These are phyloP conservation scores for Tokudaia muenninki DNA, from an alignment of 2,797 vertebrate genomes.

Conservation along the genomic window DNA sequence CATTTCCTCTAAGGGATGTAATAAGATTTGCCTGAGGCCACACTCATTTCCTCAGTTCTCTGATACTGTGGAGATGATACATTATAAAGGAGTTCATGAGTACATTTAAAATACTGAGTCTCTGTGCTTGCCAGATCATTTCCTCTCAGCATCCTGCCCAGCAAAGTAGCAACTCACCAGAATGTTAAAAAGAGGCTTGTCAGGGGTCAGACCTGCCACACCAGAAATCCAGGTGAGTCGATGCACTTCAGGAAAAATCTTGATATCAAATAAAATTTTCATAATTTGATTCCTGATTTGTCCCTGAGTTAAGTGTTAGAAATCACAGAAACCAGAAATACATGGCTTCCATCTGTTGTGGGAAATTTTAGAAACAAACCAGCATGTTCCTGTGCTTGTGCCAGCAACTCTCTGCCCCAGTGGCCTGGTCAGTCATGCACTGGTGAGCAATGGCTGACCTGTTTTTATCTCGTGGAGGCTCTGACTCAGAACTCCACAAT, in stretches of 20 bases:
- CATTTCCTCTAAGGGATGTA: background rate
- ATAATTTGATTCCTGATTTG: background rate
- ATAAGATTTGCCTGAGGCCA: background rate
- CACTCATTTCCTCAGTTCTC: background rate
- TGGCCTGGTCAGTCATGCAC: too few species aligned
- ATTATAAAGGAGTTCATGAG: slow-evolving; percentile 33
- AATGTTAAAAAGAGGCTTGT: slow-evolving; percentile 87
- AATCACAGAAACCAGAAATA: background rate
- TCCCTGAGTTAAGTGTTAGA: background rate
- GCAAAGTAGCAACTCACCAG: slow-evolving; percentile 20
- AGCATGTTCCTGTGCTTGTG: too few species aligned
- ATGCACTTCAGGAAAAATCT: background rate
- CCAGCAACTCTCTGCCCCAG: too few species aligned
- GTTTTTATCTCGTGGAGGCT: too few species aligned
- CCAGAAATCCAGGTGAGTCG: slow-evolving; percentile 90
- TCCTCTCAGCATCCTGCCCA: slow-evolving; percentile 15
- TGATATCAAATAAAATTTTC: slow-evolving; percentile 6
- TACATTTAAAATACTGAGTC: slow-evolving; percentile 52
- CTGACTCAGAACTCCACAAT: too few species aligned
- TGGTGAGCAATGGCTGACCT: too few species aligned
- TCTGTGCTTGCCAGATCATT: background rate
- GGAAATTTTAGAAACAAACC: too few species aligned
- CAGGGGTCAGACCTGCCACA: slow-evolving; percentile 72
- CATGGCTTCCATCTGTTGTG: too few species aligned
- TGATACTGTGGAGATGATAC: background rate